Evolutionary conservation across 2,113 vertebrate genomes (phyloP).

Genomic region (Ifrita kowaldi): DNA sequence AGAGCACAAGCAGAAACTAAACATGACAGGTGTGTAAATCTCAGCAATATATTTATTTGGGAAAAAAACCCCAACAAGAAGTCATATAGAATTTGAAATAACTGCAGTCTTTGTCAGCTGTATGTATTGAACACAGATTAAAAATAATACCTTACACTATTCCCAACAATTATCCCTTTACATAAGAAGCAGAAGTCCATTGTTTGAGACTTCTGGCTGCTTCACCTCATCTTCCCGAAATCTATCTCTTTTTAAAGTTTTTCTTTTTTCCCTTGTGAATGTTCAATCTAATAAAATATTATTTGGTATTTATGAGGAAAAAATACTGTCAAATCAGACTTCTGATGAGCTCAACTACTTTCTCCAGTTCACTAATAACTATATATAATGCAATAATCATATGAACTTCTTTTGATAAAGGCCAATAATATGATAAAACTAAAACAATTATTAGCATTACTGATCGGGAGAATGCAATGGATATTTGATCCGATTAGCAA

Average conservation of each 20-base stretch:
- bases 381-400: background rate
- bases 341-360: background rate
- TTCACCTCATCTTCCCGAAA: background rate
- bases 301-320: background rate
- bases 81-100: background rate
- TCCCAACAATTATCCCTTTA: background rate
- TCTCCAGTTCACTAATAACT: background rate
- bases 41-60: background rate
- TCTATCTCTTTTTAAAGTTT: background rate
- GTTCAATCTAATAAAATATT: background rate
- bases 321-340: background rate
- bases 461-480: background rate
- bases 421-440: background rate
- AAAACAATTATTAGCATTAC: background rate
- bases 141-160: background rate
- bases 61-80: background rate
- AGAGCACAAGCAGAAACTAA: background rate
- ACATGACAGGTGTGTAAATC: background rate
- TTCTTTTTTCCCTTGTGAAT: background rate
- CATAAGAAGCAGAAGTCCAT: background rate
- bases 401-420: background rate
- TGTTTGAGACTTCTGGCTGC: background rate
- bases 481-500: background rate
- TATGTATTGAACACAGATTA: background rate
- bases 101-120: background rate